phyloP scores from a whole-genome alignment of 2,797 vertebrate species.

The Molossus molossus region DNA sequence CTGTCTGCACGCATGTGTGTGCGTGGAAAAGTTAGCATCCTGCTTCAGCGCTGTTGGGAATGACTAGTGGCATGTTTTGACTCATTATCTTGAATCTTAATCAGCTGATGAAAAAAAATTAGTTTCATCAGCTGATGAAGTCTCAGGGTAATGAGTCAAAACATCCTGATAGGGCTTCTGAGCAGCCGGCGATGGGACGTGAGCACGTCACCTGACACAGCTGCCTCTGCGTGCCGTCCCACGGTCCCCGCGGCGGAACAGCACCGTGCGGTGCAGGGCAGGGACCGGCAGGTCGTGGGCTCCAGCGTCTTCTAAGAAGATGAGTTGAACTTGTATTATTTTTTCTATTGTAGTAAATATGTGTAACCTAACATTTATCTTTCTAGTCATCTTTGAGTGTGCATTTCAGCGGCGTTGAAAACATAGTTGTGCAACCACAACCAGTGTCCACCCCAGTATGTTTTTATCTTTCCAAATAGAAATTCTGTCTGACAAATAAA shows the following conservation, averaged over 20 bases:
- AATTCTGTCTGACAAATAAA: not conserved
- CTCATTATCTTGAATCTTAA: conserved; percentile 90
- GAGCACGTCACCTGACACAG: conserved; percentile 53
- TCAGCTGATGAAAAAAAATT: conserved; percentile 87
- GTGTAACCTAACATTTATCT: no score
- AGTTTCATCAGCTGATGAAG: conserved; percentile 89
- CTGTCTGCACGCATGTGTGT: conserved; percentile 58
- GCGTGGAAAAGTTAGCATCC: conserved; percentile 82
- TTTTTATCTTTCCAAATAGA: not conserved
- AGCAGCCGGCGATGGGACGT: conserved; percentile 72
- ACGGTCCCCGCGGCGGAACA: no score
- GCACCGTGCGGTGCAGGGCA: no score
- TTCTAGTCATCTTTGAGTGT: not conserved
- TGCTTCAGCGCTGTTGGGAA: conserved; percentile 84
- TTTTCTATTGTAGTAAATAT: not conserved
- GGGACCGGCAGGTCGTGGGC: not conserved
- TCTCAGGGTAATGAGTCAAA: conserved; percentile 88
- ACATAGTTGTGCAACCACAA: not conserved
- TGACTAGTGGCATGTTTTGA: conserved; percentile 87
- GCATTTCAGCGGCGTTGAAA: not conserved
- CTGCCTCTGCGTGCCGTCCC: conserved; percentile 65
- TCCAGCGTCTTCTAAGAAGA: not conserved
- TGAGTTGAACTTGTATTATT: not conserved
- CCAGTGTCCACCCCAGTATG: not conserved
- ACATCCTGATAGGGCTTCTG: conserved; percentile 85